These are phyloP conservation scores for Corythornis vintsioides DNA, from an alignment of 2,113 vertebrate species.

Conservation along the genomic window DNA sequence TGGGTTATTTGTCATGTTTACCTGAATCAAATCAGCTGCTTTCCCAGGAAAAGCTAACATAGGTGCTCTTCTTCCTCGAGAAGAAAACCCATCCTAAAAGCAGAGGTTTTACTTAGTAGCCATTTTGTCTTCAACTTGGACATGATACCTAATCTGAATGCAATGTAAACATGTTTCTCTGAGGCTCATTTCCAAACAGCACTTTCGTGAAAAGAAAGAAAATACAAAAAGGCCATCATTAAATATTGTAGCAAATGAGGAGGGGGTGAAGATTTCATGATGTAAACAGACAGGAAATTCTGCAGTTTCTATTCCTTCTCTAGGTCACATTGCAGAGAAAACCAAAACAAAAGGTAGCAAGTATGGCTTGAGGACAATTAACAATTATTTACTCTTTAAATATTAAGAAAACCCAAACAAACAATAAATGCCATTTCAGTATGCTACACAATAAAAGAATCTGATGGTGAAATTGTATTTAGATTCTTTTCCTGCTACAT, in stretches of 20 bases:
- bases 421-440: neutral
- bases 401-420: neutral
- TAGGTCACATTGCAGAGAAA: slow-evolving; percentile 51
- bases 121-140: slow-evolving; percentile 74
- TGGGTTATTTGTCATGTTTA: neutral
- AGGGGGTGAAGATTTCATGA: neutral
- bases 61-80: neutral
- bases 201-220: neutral
- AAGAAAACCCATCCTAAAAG: slow-evolving; percentile 22
- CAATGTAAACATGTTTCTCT: slow-evolving; percentile 64
- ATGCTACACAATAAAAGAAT: neutral
- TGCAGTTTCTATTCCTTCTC: neutral
- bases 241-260: slow-evolving; percentile 1
- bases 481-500: neutral
- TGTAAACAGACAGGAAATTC: slow-evolving; percentile 29
- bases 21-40: neutral
- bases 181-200: slow-evolving; percentile 25
- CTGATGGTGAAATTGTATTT: neutral
- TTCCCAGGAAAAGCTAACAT: neutral
- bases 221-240: neutral
- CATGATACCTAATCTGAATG: slow-evolving; percentile 56
- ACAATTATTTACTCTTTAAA: neutral
- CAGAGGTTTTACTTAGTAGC: slow-evolving; percentile 65
- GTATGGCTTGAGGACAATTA: neutral
- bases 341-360: slow-evolving; percentile 65